Evolutionary conservation across 2,888 invertebrate species (phyloP).

Genomic region (Enchytraeus crypticus): DNA sequence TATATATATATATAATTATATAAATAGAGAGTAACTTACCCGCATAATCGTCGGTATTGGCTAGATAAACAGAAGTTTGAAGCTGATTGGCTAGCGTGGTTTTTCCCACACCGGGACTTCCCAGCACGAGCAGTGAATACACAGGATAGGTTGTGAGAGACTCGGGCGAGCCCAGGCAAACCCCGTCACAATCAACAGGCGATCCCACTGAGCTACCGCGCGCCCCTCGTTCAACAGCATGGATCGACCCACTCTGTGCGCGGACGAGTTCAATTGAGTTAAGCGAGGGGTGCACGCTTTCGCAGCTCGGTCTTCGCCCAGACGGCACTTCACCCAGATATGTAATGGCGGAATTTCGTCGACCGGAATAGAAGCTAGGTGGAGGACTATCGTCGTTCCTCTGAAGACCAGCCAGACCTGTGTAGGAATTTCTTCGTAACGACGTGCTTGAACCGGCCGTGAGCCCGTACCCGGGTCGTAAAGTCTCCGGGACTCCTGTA

Average conservation of each 20-base stretch:
- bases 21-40: too few species aligned
- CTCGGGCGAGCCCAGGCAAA: too few species aligned
- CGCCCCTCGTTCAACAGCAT: too few species aligned
- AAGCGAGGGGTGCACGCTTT: not conserved
- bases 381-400: not conserved
- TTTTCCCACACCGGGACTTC: too few species aligned
- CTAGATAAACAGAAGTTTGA: too few species aligned
- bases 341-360: slow-evolving; percentile 16
- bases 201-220: too few species aligned
- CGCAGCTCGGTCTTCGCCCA: not conserved
- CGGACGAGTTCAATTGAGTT: not conserved
- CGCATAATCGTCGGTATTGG: too few species aligned
- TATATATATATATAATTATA: too few species aligned
- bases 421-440: slow-evolving; percentile 11
- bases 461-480: not conserved
- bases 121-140: too few species aligned
- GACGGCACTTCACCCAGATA: slow-evolving; percentile 7
- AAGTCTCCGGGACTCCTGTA: not conserved
- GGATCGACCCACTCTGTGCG: not conserved
- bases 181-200: too few species aligned
- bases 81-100: too few species aligned
- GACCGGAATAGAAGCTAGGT: slow-evolving; percentile 1
- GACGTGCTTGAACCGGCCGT: not conserved
- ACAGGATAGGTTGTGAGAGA: too few species aligned
- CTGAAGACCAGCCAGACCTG: not conserved